A percentile compares a stretch with the other conserved stretches of the same genome.
Evolutionary conservation across 2,113 vertebrate genomes (phyloP).

Genomic region (Hypomesus transpacificus): DNA sequence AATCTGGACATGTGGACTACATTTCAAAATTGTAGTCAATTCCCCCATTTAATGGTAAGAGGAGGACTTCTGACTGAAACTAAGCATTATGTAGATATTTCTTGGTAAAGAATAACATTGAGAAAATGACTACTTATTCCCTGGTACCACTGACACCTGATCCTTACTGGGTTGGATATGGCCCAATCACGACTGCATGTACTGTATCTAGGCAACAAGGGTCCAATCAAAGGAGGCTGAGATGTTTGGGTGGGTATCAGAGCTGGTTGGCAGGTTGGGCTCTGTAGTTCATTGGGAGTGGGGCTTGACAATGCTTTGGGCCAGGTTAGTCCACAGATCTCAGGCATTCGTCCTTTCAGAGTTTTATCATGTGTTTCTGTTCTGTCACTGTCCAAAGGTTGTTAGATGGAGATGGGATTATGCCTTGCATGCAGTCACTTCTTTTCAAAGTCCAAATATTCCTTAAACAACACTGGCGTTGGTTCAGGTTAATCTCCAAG

Average conservation of each 20-base stretch:
- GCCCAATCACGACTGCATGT: conserved; percentile 83
- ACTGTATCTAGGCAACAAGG: conserved; percentile 84
- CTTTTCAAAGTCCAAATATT: conserved; percentile 9
- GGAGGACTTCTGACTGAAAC: conserved; percentile 31
- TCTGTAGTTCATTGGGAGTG: conserved; percentile 49
- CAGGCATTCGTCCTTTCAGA: conserved; percentile 41
- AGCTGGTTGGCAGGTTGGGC: conserved; percentile 65
- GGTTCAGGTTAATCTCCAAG: too few relatives aligned
- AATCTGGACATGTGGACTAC: neutral
- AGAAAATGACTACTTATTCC: conserved; percentile 73
- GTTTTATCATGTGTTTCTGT: neutral
- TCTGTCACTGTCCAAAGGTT: conserved; percentile 5
- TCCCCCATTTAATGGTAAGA: conserved; percentile 34
- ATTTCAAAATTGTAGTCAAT: conserved; percentile 18
- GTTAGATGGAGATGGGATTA: conserved; percentile 20
- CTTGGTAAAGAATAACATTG: conserved; percentile 34
- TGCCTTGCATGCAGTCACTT: conserved; percentile 20
- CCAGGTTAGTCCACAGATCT: conserved; percentile 32
- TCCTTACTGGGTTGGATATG: conserved; percentile 75
- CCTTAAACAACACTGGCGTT: neutral
- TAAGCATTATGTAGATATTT: conserved; percentile 44
- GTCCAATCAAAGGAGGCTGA: conserved; percentile 82
- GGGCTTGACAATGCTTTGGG: conserved; percentile 38
- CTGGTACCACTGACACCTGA: conserved; percentile 85
- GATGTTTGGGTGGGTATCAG: conserved; percentile 78